Conservation (phyloP, 2,113 vertebrate genomes). For the Equus quagga region DNA sequence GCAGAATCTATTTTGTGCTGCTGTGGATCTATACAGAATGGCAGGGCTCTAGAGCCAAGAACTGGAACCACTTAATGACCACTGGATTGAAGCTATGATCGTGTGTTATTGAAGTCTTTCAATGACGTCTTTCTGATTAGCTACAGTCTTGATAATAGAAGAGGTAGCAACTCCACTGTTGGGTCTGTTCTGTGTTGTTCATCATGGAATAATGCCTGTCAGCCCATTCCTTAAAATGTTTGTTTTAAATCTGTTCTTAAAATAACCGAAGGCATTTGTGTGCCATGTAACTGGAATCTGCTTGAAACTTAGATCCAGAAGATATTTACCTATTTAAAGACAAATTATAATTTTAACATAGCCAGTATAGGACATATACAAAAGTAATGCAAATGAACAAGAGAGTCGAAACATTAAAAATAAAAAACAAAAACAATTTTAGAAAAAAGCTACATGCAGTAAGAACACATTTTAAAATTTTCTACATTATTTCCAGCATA, state of each 20-base stretch:
- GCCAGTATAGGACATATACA: not conserved
- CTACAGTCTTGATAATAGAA: not conserved
- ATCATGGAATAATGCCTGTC: not conserved
- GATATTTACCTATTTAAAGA: not conserved
- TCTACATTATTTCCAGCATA: not conserved
- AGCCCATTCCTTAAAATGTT: not conserved
- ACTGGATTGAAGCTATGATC: not conserved
- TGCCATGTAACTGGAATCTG: constrained; percentile 12
- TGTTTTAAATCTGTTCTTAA: constrained; percentile 23
- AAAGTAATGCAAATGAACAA: constrained; percentile 11
- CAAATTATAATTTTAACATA: constrained; percentile 22
- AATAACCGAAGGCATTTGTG: not conserved
- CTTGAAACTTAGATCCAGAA: constrained; percentile 29
- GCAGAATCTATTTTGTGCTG: not conserved
- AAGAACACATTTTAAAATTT: not conserved
- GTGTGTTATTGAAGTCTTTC: constrained; percentile 3
- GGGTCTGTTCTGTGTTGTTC: not conserved
- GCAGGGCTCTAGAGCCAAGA: not conserved
- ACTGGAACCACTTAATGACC: not conserved
- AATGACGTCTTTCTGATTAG: not conserved
- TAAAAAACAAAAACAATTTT: not conserved
- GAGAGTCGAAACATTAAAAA: constrained; percentile 7
- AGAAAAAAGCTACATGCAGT: not conserved
- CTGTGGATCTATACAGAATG: not conserved
- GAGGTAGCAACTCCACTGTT: not conserved